Base-by-base conservation (phyloP, 2,113 vertebrate species). In the Phalacrocorax brasilianus region DNA sequence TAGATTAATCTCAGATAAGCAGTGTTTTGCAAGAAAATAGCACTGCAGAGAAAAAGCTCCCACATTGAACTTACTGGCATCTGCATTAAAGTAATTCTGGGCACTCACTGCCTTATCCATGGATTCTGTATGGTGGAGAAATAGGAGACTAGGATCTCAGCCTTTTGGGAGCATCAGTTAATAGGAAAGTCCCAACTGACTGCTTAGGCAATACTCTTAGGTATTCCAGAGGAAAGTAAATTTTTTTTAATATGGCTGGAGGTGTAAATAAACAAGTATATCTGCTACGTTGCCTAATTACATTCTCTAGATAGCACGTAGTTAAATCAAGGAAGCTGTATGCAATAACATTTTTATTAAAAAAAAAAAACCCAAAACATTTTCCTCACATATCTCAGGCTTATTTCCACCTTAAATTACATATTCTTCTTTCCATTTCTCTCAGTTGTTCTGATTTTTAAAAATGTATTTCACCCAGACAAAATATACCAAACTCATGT, bases 81-180 rank as follows among this genome's bases (percentile, higher is more conserved):
- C 53, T 85, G 35, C 28, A 52, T 47, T 70, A 32, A 70, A 83
- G 40, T 70, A 32, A 66, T 53, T 65, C 28, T 35, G 67, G 85
- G 42, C 12, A 0, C n/a, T 82, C 3, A 0, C 0, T 2, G 9
- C 40, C 12, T 65, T 45, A 21, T 32, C 62, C 19, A 1, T 47
- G 63, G 32, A 7, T 63, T 66, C 71, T 90, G n/a, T 45, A 1
- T 14, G 9, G 8, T 35, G 35, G 53, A 42, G 81, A 88, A 65
- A 30, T 9, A 56, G 52, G 47, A 53, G 14, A 14, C 71, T 1
- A 71, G 63, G 72, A 84, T 52, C 47, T 80, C 27, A 56, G n/a
- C 74, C 59, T 94, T 92, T 80, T 1, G 5, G 89, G 68, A 91
- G 8, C 8, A 33, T 52, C 23, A 78, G 14, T 58, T 67, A 40